Evolutionary conservation across 2,113 vertebrate species (phyloP).

Genomic region (Oenanthe melanoleuca): DNA sequence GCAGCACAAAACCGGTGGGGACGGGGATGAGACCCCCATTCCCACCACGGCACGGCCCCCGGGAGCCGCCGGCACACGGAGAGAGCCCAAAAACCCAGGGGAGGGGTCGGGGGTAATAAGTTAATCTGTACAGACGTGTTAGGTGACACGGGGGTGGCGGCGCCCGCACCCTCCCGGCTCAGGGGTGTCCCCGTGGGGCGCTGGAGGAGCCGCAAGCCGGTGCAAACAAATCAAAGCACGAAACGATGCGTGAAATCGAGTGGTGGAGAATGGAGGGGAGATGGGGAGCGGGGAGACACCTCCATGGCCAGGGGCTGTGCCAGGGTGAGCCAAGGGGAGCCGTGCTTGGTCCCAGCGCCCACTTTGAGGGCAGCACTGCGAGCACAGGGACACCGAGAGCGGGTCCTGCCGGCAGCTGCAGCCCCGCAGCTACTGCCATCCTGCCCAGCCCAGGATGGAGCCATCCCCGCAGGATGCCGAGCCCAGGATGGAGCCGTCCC

Average conservation of each 20-base stretch:
- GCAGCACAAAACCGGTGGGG: neutral
- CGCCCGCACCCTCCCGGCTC: neutral
- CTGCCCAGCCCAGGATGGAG: neutral
- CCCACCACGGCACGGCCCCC: neutral
- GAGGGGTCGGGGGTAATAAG: neutral
- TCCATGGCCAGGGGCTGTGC: neutral
- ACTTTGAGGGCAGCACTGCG: accelerated
- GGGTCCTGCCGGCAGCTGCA: neutral
- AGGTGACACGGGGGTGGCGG: neutral
- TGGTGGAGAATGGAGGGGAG: neutral
- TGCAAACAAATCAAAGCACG: neutral
- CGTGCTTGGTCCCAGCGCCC: neutral
- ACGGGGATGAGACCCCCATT: accelerated
- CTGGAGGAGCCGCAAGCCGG: neutral
- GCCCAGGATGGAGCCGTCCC: neutral
- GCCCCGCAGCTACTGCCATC: neutral
- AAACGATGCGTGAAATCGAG: neutral
- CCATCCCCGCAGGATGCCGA: neutral
- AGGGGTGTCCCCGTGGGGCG: neutral
- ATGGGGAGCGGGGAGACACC: neutral
- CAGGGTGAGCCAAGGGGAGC: neutral
- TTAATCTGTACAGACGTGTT: conserved; percentile 53
- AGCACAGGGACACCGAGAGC: accelerated
- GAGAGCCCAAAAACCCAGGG: neutral
- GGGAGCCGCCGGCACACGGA: accelerated